Conservation (phyloP, 1,140 invertebrate species). For the Pteromalus puparum region DNA sequence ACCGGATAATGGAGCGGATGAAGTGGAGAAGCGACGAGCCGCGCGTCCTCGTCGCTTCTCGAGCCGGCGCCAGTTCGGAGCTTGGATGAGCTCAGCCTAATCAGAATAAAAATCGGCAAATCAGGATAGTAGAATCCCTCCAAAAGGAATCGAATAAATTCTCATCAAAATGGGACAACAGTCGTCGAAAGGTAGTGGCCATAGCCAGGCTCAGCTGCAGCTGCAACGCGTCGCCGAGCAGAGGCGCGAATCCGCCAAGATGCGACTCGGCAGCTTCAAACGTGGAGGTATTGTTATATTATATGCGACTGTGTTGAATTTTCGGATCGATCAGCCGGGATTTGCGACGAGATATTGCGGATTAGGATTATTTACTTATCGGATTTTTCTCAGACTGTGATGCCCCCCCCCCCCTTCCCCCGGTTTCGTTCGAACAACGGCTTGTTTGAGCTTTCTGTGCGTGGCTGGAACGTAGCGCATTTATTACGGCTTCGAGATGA, state of each 20-base stretch:
- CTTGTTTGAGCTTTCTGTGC: too few relatives aligned
- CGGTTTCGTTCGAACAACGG: too few relatives aligned
- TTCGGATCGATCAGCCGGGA: constrained; percentile 39
- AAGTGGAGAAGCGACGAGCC: neutral
- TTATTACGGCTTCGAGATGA: too few relatives aligned
- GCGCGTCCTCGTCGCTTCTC: constrained; percentile 14
- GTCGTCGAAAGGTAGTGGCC: constrained; percentile 29
- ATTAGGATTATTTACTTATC: neutral
- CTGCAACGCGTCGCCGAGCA: constrained; percentile 44
- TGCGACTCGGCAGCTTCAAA: constrained; percentile 51
- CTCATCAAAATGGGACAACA: constrained; percentile 39
- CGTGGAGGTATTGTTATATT: constrained; percentile 35
- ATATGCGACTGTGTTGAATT: neutral
- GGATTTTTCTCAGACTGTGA: too few relatives aligned
- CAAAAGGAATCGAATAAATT: too few relatives aligned
- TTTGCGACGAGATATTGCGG: too few relatives aligned
- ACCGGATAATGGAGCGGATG: neutral
- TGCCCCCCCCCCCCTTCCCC: too few relatives aligned
- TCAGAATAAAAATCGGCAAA: neutral
- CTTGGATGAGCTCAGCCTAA: neutral
- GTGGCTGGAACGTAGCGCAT: too few relatives aligned
- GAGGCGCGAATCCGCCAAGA: constrained; percentile 40
- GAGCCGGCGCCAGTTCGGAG: neutral
- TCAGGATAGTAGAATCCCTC: too few relatives aligned
- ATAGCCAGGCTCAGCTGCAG: constrained; percentile 31